These are phyloP conservation scores for Ormyrus rosae DNA, from an alignment of 2,888 invertebrate species.

Conservation along the genomic window DNA sequence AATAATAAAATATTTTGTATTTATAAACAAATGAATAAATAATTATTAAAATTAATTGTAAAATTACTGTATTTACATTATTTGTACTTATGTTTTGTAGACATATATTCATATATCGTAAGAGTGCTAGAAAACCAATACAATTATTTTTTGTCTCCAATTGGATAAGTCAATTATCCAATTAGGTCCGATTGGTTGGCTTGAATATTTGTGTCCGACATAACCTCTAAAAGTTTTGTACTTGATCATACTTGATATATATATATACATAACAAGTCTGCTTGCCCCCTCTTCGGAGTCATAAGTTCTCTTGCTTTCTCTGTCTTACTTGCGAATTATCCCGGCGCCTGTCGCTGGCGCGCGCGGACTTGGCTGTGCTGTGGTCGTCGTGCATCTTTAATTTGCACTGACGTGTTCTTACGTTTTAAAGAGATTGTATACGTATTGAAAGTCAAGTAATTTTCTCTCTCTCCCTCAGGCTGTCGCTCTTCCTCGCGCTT, in stretches of 20 bases:
- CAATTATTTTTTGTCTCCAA: conserved; percentile 4
- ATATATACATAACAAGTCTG: neutral
- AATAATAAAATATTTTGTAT: too few relatives aligned
- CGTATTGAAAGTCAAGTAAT: neutral
- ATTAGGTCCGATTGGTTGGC: too few relatives aligned
- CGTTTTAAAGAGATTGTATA: neutral
- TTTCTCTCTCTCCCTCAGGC: neutral
- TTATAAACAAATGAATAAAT: too few relatives aligned
- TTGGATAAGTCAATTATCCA: neutral
- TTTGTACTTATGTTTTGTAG: too few relatives aligned
- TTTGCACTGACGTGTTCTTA: conserved; percentile 34
- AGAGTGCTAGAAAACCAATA: neutral
- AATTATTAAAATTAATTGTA: too few relatives aligned
- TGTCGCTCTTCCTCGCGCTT: too few relatives aligned
- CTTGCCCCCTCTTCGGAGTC: neutral
- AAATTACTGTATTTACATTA: too few relatives aligned
- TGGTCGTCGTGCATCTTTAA: conserved; percentile 33
- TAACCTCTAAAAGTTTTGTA: conserved; percentile 1
- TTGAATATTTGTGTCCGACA: neutral
- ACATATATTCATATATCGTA: too few relatives aligned
- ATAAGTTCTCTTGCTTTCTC: neutral
- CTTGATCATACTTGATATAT: neutral
- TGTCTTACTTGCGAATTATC: neutral
- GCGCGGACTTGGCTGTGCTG: neutral
- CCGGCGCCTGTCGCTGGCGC: neutral